Evolutionary conservation across 2,113 vertebrate species (phyloP).

Genomic region (Empidonax traillii): DNA sequence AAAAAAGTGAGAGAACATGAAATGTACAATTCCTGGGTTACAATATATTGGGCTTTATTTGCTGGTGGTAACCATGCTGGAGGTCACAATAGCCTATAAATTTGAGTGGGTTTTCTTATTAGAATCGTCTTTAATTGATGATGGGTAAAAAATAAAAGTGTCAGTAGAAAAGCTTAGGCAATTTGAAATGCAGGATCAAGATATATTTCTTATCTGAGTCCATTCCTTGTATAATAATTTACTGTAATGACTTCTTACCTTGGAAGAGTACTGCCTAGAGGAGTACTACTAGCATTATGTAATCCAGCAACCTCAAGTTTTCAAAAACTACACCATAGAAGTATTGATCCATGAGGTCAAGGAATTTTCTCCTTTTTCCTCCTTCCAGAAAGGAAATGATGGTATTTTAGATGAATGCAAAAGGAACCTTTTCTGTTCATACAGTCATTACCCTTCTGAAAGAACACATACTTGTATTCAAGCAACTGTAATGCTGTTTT

Average conservation of each 20-base stretch:
- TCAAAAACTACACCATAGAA: neutral
- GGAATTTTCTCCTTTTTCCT: neutral
- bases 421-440: neutral
- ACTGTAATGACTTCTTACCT: neutral
- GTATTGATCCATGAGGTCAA: neutral
- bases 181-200: neutral
- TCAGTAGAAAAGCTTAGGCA: neutral
- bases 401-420: neutral
- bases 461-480: neutral
- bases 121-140: neutral
- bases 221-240: neutral
- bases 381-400: neutral
- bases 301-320: neutral
- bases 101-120: neutral
- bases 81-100: neutral
- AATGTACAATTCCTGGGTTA: neutral
- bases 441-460: neutral
- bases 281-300: neutral
- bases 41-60: neutral
- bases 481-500: neutral
- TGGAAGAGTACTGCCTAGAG: neutral
- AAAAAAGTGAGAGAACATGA: neutral
- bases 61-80: neutral
- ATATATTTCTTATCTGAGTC: neutral
- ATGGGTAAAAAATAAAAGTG: neutral